Conservation (phyloP, 1,140 invertebrate species). For the Streblospio benedicti region DNA sequence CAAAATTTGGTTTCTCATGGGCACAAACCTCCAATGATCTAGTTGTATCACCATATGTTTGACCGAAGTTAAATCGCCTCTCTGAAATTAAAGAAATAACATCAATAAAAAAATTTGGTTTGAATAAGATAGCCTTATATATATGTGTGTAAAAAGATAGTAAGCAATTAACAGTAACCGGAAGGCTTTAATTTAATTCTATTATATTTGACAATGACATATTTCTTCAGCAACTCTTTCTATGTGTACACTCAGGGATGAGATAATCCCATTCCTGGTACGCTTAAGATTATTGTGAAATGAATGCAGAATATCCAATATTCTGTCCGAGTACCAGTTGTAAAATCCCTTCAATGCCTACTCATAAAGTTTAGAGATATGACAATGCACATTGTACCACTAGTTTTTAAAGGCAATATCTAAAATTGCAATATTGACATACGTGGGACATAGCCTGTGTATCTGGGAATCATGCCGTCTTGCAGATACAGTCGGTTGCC, state of each 20-base stretch:
- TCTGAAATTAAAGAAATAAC: conserved; percentile 30
- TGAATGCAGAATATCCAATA: background rate
- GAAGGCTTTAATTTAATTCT: background rate
- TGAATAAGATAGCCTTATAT: conserved; percentile 9
- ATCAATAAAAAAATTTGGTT: background rate
- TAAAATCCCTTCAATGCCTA: background rate
- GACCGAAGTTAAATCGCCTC: conserved; percentile 40
- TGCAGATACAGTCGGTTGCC: conserved; percentile 33
- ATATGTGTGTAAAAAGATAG: background rate
- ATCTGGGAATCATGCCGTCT: conserved; percentile 47
- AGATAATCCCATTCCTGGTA: background rate
- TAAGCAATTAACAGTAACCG: background rate
- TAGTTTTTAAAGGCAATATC: background rate
- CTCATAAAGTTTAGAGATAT: background rate
- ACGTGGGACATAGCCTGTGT: conserved; percentile 46
- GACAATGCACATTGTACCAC: background rate
- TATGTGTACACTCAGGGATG: no score
- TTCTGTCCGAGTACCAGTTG: background rate
- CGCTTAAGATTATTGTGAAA: background rate
- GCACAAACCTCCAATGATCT: conserved; percentile 39
- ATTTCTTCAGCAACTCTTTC: no score
- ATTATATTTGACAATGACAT: background rate
- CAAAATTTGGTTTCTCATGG: conserved; percentile 31
- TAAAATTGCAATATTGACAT: conserved; percentile 20
- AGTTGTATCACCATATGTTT: conserved; percentile 47